Conservation (phyloP, 2,797 vertebrate genomes). For the Spinus pinus region DNA sequence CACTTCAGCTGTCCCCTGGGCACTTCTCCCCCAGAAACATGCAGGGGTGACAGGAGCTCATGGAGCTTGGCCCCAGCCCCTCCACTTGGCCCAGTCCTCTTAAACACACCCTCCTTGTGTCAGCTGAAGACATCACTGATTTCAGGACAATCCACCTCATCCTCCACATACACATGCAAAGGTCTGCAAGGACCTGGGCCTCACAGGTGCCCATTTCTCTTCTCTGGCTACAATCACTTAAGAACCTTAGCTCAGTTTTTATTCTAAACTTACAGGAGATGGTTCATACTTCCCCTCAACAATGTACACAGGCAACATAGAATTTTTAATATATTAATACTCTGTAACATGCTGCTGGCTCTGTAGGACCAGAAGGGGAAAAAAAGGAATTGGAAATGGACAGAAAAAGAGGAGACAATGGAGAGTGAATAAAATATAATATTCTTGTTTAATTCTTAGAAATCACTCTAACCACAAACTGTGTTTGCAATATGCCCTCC, state of each 20-base stretch:
- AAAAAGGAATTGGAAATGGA: background rate
- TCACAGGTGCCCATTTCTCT: background rate
- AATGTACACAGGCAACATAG: background rate
- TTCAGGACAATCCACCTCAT: background rate
- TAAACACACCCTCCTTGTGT: background rate
- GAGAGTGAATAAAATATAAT: background rate
- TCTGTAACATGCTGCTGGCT: background rate
- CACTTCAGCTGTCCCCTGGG: background rate
- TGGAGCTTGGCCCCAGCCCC: background rate
- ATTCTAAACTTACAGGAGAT: background rate
- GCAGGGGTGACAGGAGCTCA: accelerated
- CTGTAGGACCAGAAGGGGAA: background rate
- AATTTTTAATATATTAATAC: background rate
- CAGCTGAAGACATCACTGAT: background rate
- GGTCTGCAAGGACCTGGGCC: background rate
- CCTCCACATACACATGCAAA: accelerated
- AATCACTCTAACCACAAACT: background rate
- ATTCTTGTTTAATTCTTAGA: background rate
- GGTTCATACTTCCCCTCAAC: background rate
- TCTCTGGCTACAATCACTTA: background rate
- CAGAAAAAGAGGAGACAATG: background rate
- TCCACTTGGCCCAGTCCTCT: background rate
- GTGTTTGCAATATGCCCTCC: background rate
- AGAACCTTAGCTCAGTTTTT: background rate
- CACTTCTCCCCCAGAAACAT: background rate